phyloP scores from a whole-genome alignment of 2,888 invertebrate genomes.

The Daptonema setosum region DNA sequence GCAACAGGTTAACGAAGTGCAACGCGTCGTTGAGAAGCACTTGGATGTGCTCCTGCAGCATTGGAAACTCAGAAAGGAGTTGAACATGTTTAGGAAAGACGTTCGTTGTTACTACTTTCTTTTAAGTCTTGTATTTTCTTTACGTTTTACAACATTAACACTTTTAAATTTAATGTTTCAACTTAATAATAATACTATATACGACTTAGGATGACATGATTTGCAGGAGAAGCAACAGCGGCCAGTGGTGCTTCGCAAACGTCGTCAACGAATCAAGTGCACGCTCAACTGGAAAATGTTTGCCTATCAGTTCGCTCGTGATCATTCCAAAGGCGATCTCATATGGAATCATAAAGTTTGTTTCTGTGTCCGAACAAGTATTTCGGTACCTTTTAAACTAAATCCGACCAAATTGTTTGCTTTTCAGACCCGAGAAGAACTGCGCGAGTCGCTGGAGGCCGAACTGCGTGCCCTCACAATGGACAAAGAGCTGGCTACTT shows the following conservation, averaged over 20 bases:
- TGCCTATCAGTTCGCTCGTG: conserved; percentile 76
- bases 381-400: conserved; percentile 1
- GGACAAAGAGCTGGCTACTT: conserved; percentile 54
- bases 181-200: too few species aligned
- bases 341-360: conserved; percentile 94
- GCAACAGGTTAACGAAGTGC: conserved; percentile 8
- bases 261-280: conserved; percentile 64
- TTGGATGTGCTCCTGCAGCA: conserved; percentile 33
- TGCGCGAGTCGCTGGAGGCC: conserved; percentile 69
- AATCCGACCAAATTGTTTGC: too few species aligned
- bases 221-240: conserved; percentile 26
- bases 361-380: neutral
- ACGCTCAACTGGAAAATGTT: conserved; percentile 76
- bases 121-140: too few species aligned
- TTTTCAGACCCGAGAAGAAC: conserved; percentile 67
- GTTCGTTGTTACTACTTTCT: too few species aligned
- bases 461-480: conserved; percentile 69
- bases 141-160: too few species aligned
- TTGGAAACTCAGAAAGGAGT: conserved; percentile 32
- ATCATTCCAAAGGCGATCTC: conserved; percentile 80
- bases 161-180: too few species aligned
- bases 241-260: conserved; percentile 69
- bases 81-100: conserved; percentile 26
- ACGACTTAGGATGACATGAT: too few species aligned
- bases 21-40: conserved; percentile 29